A percentile compares a stretch with the other conserved stretches of the same genome.
These are phyloP conservation scores for Willowsia nigromaculata DNA, from an alignment of 2,888 invertebrate genomes.

Conservation along the genomic window DNA sequence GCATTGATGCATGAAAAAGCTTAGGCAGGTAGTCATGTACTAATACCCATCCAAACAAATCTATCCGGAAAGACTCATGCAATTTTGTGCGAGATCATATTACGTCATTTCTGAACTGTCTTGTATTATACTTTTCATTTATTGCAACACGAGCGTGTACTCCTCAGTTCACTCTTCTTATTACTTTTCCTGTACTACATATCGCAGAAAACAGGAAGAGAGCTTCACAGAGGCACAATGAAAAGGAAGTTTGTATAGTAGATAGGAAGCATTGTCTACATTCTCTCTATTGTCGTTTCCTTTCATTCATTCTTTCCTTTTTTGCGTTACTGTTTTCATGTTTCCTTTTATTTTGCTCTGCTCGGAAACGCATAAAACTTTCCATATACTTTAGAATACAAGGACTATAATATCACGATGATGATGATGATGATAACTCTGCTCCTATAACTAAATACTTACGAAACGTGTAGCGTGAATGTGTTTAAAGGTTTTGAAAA, in stretches of 20 bases:
- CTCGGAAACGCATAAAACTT: background rate
- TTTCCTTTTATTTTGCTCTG: conserved; percentile 26
- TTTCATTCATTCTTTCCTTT: background rate
- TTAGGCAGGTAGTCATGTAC: background rate
- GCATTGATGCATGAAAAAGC: conserved; percentile 7
- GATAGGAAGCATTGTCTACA: conserved; percentile 20
- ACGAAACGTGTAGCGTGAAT: background rate
- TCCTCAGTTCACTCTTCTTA: background rate
- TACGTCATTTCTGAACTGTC: conserved; percentile 15
- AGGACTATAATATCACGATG: background rate
- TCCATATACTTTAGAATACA: background rate
- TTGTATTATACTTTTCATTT: conserved; percentile 1
- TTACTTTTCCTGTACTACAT: background rate
- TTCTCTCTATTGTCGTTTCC: conserved; percentile 41
- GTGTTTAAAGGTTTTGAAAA: background rate
- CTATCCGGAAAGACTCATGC: background rate
- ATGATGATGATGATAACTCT: background rate
- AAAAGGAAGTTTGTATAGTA: background rate
- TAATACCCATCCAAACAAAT: background rate
- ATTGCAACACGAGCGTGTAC: conserved; percentile 3
- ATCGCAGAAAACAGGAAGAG: background rate
- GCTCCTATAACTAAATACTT: background rate
- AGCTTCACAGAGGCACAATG: conserved; percentile 9
- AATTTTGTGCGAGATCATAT: conserved; percentile 30
- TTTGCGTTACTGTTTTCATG: conserved; percentile 8